These are phyloP conservation scores for Hyalella azteca DNA, from an alignment of 2,888 invertebrate genomes.

Conservation along the genomic window DNA sequence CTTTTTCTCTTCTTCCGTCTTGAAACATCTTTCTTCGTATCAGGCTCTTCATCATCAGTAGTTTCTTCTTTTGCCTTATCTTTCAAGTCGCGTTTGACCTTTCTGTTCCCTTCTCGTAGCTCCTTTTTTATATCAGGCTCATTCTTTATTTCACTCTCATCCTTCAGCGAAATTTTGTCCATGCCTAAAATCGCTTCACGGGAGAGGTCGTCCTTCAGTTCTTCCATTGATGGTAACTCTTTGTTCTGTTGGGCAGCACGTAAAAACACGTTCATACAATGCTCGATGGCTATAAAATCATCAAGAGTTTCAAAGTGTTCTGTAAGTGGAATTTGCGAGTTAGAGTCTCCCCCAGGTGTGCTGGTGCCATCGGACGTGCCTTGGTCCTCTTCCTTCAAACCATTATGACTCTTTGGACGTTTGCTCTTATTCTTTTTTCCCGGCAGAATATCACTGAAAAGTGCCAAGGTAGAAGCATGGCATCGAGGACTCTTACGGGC, in stretches of 20 bases:
- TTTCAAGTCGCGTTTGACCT: not conserved
- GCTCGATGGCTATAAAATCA: conserved; percentile 51
- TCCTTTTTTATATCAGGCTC: not conserved
- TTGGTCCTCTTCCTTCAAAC: conserved; percentile 37
- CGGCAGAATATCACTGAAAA: conserved; percentile 56
- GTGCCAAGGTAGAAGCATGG: conserved; percentile 56
- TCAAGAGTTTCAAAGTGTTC: conserved; percentile 53
- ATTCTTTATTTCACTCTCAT: not conserved
- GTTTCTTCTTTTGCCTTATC: conserved; percentile 5
- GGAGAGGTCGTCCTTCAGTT: not conserved
- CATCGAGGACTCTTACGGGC: conserved; percentile 57
- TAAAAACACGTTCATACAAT: conserved; percentile 53
- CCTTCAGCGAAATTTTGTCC: not conserved
- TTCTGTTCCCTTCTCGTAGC: not conserved
- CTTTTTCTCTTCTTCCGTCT: conserved; percentile 7
- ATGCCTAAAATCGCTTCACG: not conserved
- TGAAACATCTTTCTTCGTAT: not conserved
- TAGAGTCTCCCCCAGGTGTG: conserved; percentile 53
- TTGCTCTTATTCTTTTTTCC: conserved; percentile 41
- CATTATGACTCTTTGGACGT: conserved; percentile 7
- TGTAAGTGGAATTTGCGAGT: conserved; percentile 18
- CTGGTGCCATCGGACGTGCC: conserved; percentile 56
- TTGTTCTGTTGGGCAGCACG: conserved; percentile 40
- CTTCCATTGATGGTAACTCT: not conserved
- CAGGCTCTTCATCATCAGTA: conserved; percentile 7